Evolutionary conservation across 1,140 invertebrate species (phyloP).

Genomic region (Leptonema lineaticorne): DNA sequence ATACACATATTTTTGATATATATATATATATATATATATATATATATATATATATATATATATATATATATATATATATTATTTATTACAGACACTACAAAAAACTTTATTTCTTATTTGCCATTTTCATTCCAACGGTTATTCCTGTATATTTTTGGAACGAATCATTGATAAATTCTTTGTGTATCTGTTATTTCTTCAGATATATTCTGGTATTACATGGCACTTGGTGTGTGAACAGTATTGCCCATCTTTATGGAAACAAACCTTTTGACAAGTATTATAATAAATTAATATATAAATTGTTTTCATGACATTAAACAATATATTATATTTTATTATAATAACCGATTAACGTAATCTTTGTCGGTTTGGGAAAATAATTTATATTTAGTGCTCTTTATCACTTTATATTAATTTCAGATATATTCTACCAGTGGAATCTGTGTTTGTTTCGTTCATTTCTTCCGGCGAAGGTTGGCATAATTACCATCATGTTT

Average conservation of each 20-base stretch:
- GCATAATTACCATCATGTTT: constrained; percentile 82
- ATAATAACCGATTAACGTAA: no score
- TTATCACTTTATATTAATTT: no score
- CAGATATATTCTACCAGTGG: constrained; percentile 61
- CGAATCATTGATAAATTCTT: constrained; percentile 58
- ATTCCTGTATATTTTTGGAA: constrained; percentile 72
- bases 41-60: no score
- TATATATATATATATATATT: no score
- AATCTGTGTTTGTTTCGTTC: constrained; percentile 58
- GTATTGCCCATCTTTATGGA: constrained; percentile 56
- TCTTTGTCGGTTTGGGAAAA: no score
- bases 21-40: no score
- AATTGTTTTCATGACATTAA: not conserved
- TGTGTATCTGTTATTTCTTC: constrained; percentile 61
- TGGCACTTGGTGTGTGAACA: constrained; percentile 87
- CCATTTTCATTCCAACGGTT: constrained; percentile 70
- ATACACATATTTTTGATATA: no score
- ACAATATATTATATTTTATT: not conserved
- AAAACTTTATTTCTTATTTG: constrained; percentile 62
- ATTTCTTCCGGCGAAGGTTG: constrained; percentile 66
- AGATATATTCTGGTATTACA: constrained; percentile 73
- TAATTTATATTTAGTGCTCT: no score
- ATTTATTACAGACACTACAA: constrained; percentile 66
- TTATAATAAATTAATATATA: constrained; percentile 20
- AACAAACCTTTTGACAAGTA: constrained; percentile 54